Conservation (phyloP, 2,797 vertebrate species). For the Takifugu ocellatus region DNA sequence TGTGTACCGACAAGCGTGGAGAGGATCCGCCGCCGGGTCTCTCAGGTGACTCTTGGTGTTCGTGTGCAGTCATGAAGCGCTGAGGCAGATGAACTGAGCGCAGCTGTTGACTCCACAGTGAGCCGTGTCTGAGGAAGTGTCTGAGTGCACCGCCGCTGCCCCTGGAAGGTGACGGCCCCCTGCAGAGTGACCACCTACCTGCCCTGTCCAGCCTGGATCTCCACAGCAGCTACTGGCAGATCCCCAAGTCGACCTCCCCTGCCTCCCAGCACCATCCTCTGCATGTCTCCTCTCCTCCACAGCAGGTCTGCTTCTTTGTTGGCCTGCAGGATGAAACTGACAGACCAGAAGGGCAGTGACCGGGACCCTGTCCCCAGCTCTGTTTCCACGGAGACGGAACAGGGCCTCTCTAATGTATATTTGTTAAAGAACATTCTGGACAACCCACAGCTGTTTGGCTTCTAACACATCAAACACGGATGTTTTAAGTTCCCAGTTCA, state of each 20-base stretch:
- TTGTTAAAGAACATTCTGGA: background rate
- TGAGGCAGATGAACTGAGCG: background rate
- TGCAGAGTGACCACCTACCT: conserved; percentile 51
- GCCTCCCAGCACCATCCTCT: conserved; percentile 16
- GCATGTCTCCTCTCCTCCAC: conserved; percentile 23
- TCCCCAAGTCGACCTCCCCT: conserved; percentile 45
- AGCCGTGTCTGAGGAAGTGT: conserved; percentile 69
- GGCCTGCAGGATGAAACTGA: conserved; percentile 42
- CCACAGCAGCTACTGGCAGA: conserved; percentile 75
- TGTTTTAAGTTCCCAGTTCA: too few species aligned
- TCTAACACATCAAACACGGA: too few species aligned
- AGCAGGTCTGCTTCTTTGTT: conserved; percentile 61
- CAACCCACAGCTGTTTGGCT: conserved; percentile 5
- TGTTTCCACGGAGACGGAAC: conserved; percentile 2
- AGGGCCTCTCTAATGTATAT: background rate
- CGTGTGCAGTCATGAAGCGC: too few species aligned
- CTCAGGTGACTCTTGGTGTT: conserved; percentile 21
- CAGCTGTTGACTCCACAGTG: conserved; percentile 48
- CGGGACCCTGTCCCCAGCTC: conserved; percentile 1
- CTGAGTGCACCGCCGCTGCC: conserved; percentile 57
- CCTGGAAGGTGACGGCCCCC: conserved; percentile 28
- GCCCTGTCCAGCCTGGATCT: conserved; percentile 69
- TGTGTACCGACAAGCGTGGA: conserved; percentile 67
- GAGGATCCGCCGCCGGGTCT: conserved; percentile 15
- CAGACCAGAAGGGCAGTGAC: background rate